phyloP scores from a whole-genome alignment of 2,888 invertebrate genomes.

The Dinocampus coccinellae region DNA sequence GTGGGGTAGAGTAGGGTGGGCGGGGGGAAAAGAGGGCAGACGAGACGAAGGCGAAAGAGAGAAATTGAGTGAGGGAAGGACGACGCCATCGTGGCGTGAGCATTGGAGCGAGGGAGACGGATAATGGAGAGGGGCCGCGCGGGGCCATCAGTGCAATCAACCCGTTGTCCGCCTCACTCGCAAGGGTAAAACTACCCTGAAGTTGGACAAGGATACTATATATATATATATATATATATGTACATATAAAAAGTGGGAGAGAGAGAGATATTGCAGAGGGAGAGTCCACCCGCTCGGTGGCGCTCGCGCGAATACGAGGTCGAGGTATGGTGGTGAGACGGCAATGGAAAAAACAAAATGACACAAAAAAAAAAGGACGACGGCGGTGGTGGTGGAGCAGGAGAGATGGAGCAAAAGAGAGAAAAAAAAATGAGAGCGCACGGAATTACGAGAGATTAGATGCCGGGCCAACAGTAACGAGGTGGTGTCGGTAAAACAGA shows the following conservation, averaged over 20 bases:
- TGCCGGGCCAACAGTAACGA: conserved; percentile 57
- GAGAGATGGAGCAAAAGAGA: conserved; percentile 25
- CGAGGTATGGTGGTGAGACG: conserved; percentile 39
- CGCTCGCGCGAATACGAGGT: conserved; percentile 45
- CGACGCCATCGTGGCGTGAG: conserved; percentile 40
- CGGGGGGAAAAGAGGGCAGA: conserved; percentile 33
- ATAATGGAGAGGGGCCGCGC: conserved; percentile 47
- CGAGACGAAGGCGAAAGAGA: conserved; percentile 24
- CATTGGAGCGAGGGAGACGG: conserved; percentile 41
- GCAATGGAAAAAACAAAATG: conserved; percentile 44
- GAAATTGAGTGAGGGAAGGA: conserved; percentile 34
- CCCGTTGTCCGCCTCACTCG: conserved; percentile 58
- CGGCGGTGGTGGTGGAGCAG: conserved; percentile 37
- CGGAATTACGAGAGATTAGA: conserved; percentile 61
- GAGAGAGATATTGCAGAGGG: conserved; percentile 46
- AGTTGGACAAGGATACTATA: conserved; percentile 57
- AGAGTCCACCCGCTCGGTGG: conserved; percentile 40
- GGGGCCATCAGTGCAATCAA: conserved; percentile 67
- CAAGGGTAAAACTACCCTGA: conserved; percentile 65
- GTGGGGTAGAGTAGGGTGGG: conserved; percentile 20
- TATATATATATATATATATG: background rate
- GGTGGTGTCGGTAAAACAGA: conserved; percentile 59
- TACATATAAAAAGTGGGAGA: too few species aligned
- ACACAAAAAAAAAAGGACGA: conserved; percentile 42
- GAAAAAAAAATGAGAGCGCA: conserved; percentile 44